phyloP scores from a whole-genome alignment of 2,113 vertebrate species.

The Urocynchramus pylzowi region DNA sequence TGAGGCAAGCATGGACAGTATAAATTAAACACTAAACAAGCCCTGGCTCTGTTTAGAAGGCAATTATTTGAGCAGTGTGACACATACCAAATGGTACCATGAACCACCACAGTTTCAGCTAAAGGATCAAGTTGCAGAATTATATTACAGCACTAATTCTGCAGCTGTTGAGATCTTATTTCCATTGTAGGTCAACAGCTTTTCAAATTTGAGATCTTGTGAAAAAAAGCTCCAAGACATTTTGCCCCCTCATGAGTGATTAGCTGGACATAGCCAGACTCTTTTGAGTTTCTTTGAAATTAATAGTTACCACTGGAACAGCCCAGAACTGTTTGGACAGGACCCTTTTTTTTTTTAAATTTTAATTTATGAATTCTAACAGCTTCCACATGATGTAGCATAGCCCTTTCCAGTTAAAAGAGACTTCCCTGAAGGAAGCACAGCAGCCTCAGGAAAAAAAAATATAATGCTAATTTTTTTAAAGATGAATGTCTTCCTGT shows the following conservation, averaged over 20 bases:
- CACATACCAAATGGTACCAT: neutral
- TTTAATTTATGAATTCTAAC: neutral
- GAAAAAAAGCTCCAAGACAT: neutral
- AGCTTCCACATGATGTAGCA: neutral
- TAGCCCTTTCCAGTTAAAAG: neutral
- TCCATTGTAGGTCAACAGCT: neutral
- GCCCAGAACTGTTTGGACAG: neutral
- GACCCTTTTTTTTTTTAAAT: neutral
- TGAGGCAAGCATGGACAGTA: neutral
- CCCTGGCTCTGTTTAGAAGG: neutral
- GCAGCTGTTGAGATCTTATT: neutral
- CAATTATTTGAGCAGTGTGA: neutral
- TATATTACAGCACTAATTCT: neutral
- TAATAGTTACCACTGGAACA: neutral
- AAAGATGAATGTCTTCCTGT: neutral
- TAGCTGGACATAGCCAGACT: neutral
- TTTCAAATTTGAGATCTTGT: neutral
- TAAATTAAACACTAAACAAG: neutral
- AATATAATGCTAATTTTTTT: neutral
- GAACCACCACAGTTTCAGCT: neutral
- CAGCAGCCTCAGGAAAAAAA: neutral
- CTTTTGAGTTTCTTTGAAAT: neutral
- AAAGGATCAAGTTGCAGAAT: neutral
- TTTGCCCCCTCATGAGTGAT: neutral
- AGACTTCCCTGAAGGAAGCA: neutral